Evolutionary conservation across 2,797 vertebrate species (phyloP).

Genomic region (Catostomus latipinnis): DNA sequence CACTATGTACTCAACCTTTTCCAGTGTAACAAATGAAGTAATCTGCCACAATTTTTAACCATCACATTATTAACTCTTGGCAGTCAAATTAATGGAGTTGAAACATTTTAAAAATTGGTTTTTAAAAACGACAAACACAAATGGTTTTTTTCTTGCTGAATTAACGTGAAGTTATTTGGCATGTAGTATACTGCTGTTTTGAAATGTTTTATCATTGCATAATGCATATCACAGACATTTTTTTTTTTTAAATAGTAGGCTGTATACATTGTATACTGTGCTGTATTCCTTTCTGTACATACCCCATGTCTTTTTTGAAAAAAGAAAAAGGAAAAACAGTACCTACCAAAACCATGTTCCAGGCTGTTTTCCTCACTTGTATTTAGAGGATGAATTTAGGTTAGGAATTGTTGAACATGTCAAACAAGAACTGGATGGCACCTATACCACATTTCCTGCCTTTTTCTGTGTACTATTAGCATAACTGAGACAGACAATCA

Average conservation of each 20-base stretch:
- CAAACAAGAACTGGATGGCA: not conserved
- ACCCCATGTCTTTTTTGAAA: not conserved
- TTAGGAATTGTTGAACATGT: not conserved
- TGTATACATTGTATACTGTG: not conserved
- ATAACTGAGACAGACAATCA: conserved; percentile 32
- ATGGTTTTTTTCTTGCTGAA: not conserved
- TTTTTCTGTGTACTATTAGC: not conserved
- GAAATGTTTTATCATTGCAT: not conserved
- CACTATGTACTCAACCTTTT: too few relatives aligned
- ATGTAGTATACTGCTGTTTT: not conserved
- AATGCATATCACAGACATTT: not conserved
- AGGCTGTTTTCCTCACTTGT: not conserved
- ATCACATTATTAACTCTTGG: too few relatives aligned
- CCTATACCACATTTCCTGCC: not conserved
- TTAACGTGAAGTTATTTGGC: not conserved
- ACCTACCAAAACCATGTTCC: not conserved
- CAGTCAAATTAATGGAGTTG: too few relatives aligned
- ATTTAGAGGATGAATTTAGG: conserved; percentile 1
- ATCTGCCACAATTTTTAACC: too few relatives aligned
- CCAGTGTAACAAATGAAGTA: too few relatives aligned
- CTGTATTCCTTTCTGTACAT: not conserved
- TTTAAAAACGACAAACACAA: too few relatives aligned
- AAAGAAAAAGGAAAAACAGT: not conserved
- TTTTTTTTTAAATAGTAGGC: not conserved
- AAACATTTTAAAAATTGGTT: too few relatives aligned